These are phyloP conservation scores for Gallinago jamesoni DNA, from an alignment of 2,113 vertebrate genomes.

Conservation along the genomic window DNA sequence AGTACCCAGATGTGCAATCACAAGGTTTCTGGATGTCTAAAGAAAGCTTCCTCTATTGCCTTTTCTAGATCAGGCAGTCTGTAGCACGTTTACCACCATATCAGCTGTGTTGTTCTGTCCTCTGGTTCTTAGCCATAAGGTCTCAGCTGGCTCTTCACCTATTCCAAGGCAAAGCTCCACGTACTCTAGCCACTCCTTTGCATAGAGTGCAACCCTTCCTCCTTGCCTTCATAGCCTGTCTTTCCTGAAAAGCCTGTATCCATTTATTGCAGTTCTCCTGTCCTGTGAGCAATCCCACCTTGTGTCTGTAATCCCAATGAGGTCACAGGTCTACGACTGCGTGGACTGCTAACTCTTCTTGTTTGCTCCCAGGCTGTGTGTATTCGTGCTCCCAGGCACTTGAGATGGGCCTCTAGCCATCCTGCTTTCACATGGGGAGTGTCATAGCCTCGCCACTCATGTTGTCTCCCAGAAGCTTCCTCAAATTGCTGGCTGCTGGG, in stretches of 20 bases:
- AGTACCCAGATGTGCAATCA: not conserved
- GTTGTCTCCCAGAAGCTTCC: not conserved
- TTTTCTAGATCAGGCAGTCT: not conserved
- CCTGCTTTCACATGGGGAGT: not conserved
- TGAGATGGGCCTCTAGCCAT: not conserved
- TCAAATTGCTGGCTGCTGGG: not conserved
- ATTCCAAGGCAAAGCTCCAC: not conserved
- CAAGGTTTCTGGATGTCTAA: not conserved
- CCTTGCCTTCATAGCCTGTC: not conserved
- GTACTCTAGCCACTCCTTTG: not conserved
- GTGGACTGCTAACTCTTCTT: not conserved
- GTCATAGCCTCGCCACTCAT: not conserved
- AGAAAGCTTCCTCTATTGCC: not conserved
- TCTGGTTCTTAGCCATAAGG: not conserved
- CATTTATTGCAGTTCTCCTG: not conserved
- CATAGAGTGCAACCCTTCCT: not conserved
- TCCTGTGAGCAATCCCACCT: not conserved
- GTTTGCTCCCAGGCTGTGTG: not conserved
- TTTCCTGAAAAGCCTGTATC: constrained; percentile 49
- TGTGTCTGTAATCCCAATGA: not conserved
- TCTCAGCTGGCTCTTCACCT: not conserved
- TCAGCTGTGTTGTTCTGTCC: not conserved
- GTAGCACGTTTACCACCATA: not conserved
- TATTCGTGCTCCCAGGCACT: not conserved
- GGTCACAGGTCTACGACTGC: not conserved